A percentile compares a stretch with the other conserved stretches of the same genome.
Conservation (phyloP, 2,113 vertebrate genomes). For the Rhinichthys klamathensis region DNA sequence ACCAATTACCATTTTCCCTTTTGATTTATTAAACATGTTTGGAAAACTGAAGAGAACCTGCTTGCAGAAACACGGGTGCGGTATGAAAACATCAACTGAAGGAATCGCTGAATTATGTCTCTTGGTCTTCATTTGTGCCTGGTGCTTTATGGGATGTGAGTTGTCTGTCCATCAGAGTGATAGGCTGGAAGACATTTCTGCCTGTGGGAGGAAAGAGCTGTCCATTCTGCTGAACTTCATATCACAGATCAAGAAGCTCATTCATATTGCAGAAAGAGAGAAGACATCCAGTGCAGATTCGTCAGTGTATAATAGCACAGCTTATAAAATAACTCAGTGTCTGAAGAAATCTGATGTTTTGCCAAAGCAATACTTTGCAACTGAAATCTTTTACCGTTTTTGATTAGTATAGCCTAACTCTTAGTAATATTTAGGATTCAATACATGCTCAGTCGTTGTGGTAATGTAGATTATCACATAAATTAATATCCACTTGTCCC, state of each 20-base stretch:
- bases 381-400: background rate
- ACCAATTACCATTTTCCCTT: background rate
- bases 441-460: background rate
- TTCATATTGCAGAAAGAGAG: constrained; percentile 17
- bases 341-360: background rate
- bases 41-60: background rate
- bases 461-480: background rate
- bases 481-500: background rate
- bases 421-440: background rate
- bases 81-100: background rate
- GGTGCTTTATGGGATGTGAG: constrained; percentile 3
- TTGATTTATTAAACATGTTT: constrained; percentile 1
- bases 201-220: constrained; percentile 1
- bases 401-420: background rate
- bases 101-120: background rate
- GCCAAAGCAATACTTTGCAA: background rate
- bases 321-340: background rate
- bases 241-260: constrained; percentile 5
- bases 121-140: background rate
- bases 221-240: constrained; percentile 21
- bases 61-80: background rate
- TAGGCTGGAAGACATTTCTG: background rate
- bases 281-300: background rate
- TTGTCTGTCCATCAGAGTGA: constrained; percentile 5
- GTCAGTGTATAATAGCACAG: background rate